A percentile compares a stretch with the other conserved stretches of the same genome.
These are phyloP conservation scores for Adelphocoris suturalis DNA, from an alignment of 2,888 invertebrate species.

Conservation along the genomic window DNA sequence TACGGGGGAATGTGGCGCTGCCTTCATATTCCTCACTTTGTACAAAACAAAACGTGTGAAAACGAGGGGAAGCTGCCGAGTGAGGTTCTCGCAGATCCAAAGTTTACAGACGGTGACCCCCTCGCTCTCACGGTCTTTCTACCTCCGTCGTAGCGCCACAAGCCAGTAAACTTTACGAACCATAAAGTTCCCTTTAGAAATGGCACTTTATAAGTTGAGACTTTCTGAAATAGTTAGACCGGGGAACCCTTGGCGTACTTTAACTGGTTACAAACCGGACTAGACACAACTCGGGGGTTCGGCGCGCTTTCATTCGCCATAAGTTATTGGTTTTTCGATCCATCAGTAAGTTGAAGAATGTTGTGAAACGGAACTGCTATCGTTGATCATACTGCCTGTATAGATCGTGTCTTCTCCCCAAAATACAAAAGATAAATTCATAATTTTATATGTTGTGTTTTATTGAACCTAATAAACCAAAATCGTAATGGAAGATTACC, in stretches of 20 bases:
- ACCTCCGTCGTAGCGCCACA: background rate
- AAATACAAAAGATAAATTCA: too few relatives aligned
- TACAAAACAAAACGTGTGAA: constrained; percentile 32
- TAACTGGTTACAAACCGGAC: background rate
- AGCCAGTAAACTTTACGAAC: constrained; percentile 51
- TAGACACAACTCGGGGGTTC: background rate
- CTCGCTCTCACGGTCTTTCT: background rate
- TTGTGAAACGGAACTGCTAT: too few relatives aligned
- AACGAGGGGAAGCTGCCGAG: background rate
- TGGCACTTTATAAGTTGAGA: constrained; percentile 55
- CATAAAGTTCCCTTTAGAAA: constrained; percentile 41
- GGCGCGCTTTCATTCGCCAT: background rate
- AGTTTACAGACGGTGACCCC: constrained; percentile 6
- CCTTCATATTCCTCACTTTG: constrained; percentile 32
- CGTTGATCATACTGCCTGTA: too few relatives aligned
- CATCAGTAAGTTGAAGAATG: too few relatives aligned
- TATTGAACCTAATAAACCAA: too few relatives aligned
- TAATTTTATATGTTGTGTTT: too few relatives aligned
- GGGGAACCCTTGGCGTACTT: background rate
- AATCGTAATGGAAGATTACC: too few relatives aligned
- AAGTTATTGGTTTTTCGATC: too few relatives aligned
- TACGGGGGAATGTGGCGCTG: background rate
- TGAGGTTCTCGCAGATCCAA: background rate
- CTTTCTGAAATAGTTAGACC: constrained; percentile 47
- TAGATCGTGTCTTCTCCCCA: too few relatives aligned